These are phyloP conservation scores for Pseudoips prasinana DNA, from an alignment of 2,888 invertebrate species.

Conservation along the genomic window DNA sequence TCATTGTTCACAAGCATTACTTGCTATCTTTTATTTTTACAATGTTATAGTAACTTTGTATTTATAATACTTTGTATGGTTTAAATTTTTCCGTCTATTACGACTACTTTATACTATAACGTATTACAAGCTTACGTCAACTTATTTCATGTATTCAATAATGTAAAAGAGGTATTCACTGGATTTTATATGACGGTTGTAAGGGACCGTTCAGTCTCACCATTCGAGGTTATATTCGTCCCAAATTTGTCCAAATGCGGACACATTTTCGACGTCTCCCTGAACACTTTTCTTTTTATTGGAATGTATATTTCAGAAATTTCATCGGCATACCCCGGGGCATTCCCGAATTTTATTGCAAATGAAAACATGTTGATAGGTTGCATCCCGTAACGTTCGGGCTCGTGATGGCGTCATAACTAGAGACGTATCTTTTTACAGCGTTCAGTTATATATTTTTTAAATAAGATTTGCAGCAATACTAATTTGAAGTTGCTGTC, in stretches of 20 bases:
- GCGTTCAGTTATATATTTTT: constrained; percentile 8
- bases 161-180: constrained; percentile 51
- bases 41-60: no score
- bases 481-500: not conserved
- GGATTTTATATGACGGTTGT: constrained; percentile 61
- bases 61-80: no score
- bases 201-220: constrained; percentile 60
- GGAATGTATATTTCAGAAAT: constrained; percentile 63
- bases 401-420: constrained; percentile 22
- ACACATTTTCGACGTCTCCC: constrained; percentile 62
- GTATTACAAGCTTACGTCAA: no score
- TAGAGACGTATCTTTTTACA: constrained; percentile 18
- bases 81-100: no score
- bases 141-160: constrained; percentile 40
- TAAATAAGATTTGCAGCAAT: constrained; percentile 11
- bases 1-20: no score
- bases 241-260: constrained; percentile 69
- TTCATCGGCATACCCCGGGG: constrained; percentile 43
- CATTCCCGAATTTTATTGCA: constrained; percentile 49
- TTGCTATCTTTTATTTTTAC: not conserved
- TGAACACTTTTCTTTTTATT: constrained; percentile 66
- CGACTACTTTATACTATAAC: no score
- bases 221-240: constrained; percentile 64
- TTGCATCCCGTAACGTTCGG: constrained; percentile 42
- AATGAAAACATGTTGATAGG: constrained; percentile 49